A percentile compares a stretch with the other conserved stretches of the same genome.
Evolutionary conservation across 2,113 vertebrate genomes (phyloP).

Genomic region (Psophia crepitans): DNA sequence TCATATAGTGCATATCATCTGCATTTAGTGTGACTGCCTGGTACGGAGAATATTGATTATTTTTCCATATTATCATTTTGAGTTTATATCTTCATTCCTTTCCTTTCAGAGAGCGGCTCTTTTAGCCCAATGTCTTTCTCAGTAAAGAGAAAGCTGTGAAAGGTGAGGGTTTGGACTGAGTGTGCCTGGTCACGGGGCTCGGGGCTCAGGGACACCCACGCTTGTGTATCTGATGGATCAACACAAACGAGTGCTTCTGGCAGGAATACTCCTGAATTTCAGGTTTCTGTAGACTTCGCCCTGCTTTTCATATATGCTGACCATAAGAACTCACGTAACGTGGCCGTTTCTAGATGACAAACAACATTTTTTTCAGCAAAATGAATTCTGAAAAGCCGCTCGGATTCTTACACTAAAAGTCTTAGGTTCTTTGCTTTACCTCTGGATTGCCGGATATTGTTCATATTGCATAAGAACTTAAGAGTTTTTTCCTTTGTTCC

Average conservation of each 20-base stretch:
- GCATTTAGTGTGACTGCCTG: constrained; percentile 22
- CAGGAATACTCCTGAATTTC: neutral
- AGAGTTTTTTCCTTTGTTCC: neutral
- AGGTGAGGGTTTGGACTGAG: neutral
- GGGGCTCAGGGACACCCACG: fast-evolving
- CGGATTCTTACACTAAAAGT: neutral
- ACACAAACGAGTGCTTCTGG: neutral
- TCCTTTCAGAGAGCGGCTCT: neutral
- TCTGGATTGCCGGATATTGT: neutral
- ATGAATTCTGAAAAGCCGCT: neutral
- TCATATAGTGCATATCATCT: constrained; percentile 21
- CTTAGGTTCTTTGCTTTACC: neutral
- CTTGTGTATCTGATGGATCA: neutral
- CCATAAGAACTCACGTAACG: neutral
- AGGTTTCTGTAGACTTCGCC: neutral
- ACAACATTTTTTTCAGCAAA: neutral
- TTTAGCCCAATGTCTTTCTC: neutral
- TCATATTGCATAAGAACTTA: neutral
- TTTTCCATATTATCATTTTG: neutral
- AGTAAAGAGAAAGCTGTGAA: neutral
- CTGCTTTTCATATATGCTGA: neutral
- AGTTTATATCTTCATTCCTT: neutral
- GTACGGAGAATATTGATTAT: neutral
- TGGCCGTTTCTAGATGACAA: neutral
- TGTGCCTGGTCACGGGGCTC: neutral